phyloP scores from a whole-genome alignment of 2,797 vertebrate genomes.

The Enteromius mattozi region DNA sequence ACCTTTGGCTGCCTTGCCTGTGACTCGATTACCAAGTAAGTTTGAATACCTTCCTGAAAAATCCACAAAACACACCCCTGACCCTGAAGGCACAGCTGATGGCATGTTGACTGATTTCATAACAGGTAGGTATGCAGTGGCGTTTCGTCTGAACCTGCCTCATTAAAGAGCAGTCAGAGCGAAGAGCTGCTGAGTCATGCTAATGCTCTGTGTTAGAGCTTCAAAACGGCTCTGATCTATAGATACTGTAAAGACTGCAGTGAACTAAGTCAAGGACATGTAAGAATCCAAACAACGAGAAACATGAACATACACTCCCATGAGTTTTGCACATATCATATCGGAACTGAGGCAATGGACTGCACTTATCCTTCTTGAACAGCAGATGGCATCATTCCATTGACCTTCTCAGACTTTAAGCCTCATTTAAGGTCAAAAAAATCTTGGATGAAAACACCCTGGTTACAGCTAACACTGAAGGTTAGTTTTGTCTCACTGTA shows the following conservation, averaged over 20 bases:
- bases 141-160: neutral
- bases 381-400: conserved; percentile 10
- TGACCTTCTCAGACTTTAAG: conserved; percentile 20
- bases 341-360: neutral
- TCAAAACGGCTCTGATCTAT: neutral
- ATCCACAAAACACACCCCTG: conserved; percentile 18
- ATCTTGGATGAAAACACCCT: neutral
- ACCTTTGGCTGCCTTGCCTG: neutral
- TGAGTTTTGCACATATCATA: neutral
- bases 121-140: neutral
- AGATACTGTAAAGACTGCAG: neutral
- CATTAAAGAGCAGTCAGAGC: neutral
- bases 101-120: neutral
- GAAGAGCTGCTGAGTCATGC: neutral
- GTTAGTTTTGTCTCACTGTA: neutral
- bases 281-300: neutral
- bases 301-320: neutral
- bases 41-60: neutral
- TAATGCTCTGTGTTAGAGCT: neutral
- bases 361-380: neutral
- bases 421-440: conserved; percentile 15
- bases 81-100: conserved; percentile 14
- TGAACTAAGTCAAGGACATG: neutral
- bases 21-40: neutral
- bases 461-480: neutral